Conservation (phyloP, 2,888 invertebrate genomes). For the Scrobipalpa costella region DNA sequence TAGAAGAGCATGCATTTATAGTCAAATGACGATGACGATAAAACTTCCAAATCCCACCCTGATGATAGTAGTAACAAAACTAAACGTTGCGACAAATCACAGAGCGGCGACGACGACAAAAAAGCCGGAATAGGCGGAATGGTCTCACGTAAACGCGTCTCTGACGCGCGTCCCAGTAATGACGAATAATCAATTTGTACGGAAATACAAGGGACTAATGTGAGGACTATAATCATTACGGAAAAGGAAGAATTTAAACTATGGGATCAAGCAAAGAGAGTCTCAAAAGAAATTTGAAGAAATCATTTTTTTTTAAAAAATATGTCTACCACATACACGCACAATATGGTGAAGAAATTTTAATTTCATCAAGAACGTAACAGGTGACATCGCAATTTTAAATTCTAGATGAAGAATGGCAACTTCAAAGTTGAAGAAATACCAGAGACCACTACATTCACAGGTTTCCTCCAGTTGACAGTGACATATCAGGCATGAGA, state of each 20-base stretch:
- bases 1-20: too few relatives aligned
- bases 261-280: neutral
- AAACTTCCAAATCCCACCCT: neutral
- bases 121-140: constrained; percentile 37
- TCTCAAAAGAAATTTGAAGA: too few relatives aligned
- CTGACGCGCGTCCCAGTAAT: constrained; percentile 36
- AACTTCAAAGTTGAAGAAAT: neutral
- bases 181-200: constrained; percentile 41
- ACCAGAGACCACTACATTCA: neutral
- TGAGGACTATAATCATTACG: constrained; percentile 4
- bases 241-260: neutral
- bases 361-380: too few relatives aligned
- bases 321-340: too few relatives aligned
- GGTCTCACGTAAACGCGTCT: constrained; percentile 38
- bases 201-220: constrained; percentile 13
- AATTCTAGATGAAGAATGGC: too few relatives aligned
- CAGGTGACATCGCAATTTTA: too few relatives aligned
- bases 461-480: neutral
- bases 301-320: too few relatives aligned
- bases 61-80: constrained; percentile 18
- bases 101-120: constrained; percentile 38
- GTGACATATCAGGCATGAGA: neutral
- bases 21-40: too few relatives aligned
- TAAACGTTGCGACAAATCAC: constrained; percentile 40
- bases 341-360: too few relatives aligned